phyloP scores from a whole-genome alignment of 2,888 invertebrate genomes.

The Galerucella nymphaeae region DNA sequence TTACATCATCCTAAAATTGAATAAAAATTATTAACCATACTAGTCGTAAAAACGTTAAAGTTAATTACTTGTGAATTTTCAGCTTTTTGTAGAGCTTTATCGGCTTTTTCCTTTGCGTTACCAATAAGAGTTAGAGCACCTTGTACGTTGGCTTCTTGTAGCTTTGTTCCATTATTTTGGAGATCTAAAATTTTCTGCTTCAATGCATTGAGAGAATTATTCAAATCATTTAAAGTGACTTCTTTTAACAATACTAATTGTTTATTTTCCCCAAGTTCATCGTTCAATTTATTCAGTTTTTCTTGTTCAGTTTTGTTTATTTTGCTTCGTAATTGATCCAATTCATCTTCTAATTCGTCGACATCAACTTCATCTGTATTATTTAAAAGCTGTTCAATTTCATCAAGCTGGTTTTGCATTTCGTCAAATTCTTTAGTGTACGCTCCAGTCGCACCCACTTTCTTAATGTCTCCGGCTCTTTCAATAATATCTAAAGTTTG shows the following conservation, averaged over 20 bases:
- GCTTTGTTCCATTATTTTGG: slow-evolving; percentile 78
- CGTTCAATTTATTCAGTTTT: slow-evolving; percentile 75
- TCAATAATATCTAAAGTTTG: slow-evolving; percentile 85
- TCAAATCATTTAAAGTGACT: slow-evolving; percentile 75
- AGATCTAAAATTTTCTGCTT: slow-evolving; percentile 80
- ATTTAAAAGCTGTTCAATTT: slow-evolving; percentile 82
- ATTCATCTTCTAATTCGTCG: slow-evolving; percentile 71
- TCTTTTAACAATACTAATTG: slow-evolving; percentile 79
- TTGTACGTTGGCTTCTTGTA: slow-evolving; percentile 95
- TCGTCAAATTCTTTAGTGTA: slow-evolving; percentile 95
- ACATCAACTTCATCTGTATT: slow-evolving; percentile 83
- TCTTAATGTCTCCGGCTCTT: slow-evolving; percentile 92
- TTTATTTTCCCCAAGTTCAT: slow-evolving; percentile 74
- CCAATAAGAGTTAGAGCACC: slow-evolving; percentile 94
- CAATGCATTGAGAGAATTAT: slow-evolving; percentile 72
- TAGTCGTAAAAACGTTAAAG: not conserved
- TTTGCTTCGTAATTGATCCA: slow-evolving; percentile 69
- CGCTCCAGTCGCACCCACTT: slow-evolving; percentile 95
- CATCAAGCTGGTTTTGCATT: slow-evolving; percentile 86
- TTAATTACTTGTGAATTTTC: slow-evolving; percentile 55
- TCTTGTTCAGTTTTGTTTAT: slow-evolving; percentile 70
- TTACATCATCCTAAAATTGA: slow-evolving; percentile 60
- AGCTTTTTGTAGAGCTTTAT: slow-evolving; percentile 67
- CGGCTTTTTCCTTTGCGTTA: slow-evolving; percentile 77
- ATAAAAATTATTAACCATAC: not conserved